Evolutionary conservation across 2,113 vertebrate genomes (phyloP).

Genomic region (Lates calcarifer): DNA sequence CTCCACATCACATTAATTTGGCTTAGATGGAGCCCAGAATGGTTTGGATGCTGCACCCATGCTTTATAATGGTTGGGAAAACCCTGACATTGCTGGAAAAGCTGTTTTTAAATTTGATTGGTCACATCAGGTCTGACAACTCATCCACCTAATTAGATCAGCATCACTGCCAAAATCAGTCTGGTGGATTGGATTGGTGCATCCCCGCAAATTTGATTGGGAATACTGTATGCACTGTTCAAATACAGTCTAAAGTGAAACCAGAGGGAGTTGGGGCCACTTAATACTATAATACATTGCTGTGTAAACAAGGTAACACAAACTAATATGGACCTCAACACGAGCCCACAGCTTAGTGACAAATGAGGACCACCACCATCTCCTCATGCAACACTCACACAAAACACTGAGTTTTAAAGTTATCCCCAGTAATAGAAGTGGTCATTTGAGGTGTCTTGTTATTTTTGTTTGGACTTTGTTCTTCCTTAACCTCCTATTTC

Average conservation of each 20-base stretch:
- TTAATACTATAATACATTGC: no score
- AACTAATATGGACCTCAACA: no score
- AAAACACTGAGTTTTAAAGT: background rate
- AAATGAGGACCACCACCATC: background rate
- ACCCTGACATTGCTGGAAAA: background rate
- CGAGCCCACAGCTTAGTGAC: background rate
- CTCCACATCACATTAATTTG: no score
- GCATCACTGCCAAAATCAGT: background rate
- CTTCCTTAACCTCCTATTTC: slow-evolving; percentile 74
- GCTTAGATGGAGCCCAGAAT: no score
- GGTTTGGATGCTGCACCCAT: no score
- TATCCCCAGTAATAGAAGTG: background rate
- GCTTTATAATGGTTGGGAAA: no score
- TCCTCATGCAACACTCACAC: background rate
- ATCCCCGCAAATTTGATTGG: background rate
- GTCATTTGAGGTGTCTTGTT: background rate
- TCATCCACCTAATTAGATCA: background rate
- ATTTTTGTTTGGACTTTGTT: slow-evolving; percentile 18
- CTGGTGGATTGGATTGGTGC: background rate
- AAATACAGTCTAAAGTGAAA: no score
- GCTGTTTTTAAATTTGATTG: background rate
- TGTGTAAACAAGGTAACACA: no score
- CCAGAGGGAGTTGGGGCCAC: no score
- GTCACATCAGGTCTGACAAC: background rate
- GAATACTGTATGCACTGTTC: no score